Evolutionary conservation across 2,113 vertebrate species (phyloP).

Genomic region (Cettia cetti): DNA sequence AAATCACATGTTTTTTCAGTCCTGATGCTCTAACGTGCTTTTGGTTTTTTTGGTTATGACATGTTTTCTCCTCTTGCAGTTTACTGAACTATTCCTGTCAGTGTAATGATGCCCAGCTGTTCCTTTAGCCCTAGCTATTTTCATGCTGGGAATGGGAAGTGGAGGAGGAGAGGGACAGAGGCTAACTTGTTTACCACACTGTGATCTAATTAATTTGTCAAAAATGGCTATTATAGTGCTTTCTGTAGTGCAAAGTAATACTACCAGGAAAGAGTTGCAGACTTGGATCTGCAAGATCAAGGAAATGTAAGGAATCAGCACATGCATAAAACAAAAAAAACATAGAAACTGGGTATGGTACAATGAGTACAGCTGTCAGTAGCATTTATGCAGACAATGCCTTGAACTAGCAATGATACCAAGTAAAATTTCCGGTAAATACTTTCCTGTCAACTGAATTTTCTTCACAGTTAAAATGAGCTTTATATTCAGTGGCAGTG

Average conservation of each 20-base stretch:
- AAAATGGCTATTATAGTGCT: background rate
- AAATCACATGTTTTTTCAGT: background rate
- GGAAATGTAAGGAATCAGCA: background rate
- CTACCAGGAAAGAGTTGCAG: background rate
- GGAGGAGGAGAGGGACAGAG: constrained; percentile 29
- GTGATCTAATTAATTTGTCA: constrained; percentile 14
- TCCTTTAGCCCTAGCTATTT: constrained; percentile 69
- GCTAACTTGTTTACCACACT: constrained; percentile 34
- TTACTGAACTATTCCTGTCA: constrained; percentile 76
- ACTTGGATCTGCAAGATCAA: background rate
- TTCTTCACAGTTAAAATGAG: background rate
- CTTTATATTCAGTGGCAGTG: background rate
- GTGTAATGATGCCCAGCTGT: constrained; percentile 78
- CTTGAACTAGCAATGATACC: constrained; percentile 38
- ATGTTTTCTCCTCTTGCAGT: constrained; percentile 58
- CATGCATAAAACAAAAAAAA: background rate
- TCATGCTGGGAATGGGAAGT: constrained; percentile 43
- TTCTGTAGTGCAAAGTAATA: background rate
- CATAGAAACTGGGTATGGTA: background rate
- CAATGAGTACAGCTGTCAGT: constrained; percentile 14
- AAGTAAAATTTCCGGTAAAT: constrained; percentile 16
- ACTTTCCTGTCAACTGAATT: constrained; percentile 5
- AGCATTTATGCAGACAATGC: constrained; percentile 24
- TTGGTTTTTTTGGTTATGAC: constrained; percentile 59
- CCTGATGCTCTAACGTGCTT: constrained; percentile 57